phyloP scores from a whole-genome alignment of 1,140 invertebrate species.

The Drosophila paulistorum region DNA sequence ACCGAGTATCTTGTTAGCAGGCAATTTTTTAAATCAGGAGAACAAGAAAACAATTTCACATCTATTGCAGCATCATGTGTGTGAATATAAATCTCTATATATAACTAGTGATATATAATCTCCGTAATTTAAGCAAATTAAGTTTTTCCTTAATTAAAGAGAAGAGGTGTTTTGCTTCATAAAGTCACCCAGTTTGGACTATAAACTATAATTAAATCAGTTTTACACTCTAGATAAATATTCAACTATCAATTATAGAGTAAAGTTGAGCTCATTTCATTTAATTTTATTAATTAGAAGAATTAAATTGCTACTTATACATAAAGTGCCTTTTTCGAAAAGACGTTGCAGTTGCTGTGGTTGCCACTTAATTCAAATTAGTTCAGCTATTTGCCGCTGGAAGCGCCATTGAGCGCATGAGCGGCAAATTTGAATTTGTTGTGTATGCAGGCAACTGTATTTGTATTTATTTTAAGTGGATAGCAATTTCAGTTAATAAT shows the following conservation, averaged over 20 bases:
- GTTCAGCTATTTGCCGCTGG: neutral
- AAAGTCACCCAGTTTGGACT: no score
- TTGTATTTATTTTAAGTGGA: no score
- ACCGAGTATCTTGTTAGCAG: conserved; percentile 63
- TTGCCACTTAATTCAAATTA: conserved; percentile 3
- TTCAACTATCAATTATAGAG: no score
- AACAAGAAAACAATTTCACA: conserved; percentile 51
- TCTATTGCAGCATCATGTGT: neutral
- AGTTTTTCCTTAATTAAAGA: neutral
- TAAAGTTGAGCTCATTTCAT: neutral
- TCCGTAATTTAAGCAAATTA: neutral
- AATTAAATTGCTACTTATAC: neutral
- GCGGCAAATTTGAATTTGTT: neutral
- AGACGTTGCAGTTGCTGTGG: neutral
- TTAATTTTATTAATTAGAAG: neutral
- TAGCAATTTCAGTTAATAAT: no score
- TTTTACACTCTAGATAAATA: no score
- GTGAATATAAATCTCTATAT: neutral
- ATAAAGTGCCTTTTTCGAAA: neutral
- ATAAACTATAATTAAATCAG: no score
- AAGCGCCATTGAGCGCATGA: neutral
- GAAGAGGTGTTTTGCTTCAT: neutral
- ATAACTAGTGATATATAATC: neutral
- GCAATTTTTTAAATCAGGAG: conserved; percentile 48
- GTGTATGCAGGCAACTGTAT: neutral